Evolutionary conservation across 2,797 vertebrate genomes (phyloP).

Genomic region (Paramormyrops hopkinsi): DNA sequence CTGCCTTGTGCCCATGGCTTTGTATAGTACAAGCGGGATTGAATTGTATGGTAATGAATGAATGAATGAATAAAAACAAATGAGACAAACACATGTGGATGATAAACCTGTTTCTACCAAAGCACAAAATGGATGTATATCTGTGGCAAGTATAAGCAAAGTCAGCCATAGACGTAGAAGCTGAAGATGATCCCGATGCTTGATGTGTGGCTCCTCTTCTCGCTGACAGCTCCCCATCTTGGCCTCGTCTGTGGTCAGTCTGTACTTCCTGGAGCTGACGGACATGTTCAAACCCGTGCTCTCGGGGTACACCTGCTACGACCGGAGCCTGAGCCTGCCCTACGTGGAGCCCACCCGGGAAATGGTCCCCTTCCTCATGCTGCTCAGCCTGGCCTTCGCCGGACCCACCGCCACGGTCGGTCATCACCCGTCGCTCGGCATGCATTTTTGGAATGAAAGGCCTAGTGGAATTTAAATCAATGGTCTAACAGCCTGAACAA

Average conservation of each 20-base stretch:
- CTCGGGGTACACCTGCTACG: constrained; percentile 90
- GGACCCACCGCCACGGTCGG: constrained; percentile 86
- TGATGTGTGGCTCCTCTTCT: constrained; percentile 21
- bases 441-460: not conserved
- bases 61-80: not conserved
- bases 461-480: not conserved
- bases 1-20: not conserved
- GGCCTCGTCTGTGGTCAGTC: constrained; percentile 86
- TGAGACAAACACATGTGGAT: not conserved
- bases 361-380: constrained; percentile 85
- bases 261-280: constrained; percentile 94
- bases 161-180: not conserved
- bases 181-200: not conserved
- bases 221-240: constrained; percentile 80
- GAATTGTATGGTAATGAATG: not conserved
- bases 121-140: not conserved
- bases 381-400: constrained; percentile 88
- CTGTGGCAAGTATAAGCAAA: not conserved
- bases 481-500: not conserved
- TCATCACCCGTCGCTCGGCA: not conserved
- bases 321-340: constrained; percentile 91
- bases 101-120: not conserved
- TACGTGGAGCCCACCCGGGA: constrained; percentile 92
- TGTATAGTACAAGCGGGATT: not conserved
- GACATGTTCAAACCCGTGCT: constrained; percentile 93